These are phyloP conservation scores for Leptinotarsa tumamoca DNA, from an alignment of 2,888 invertebrate species.

Conservation along the genomic window DNA sequence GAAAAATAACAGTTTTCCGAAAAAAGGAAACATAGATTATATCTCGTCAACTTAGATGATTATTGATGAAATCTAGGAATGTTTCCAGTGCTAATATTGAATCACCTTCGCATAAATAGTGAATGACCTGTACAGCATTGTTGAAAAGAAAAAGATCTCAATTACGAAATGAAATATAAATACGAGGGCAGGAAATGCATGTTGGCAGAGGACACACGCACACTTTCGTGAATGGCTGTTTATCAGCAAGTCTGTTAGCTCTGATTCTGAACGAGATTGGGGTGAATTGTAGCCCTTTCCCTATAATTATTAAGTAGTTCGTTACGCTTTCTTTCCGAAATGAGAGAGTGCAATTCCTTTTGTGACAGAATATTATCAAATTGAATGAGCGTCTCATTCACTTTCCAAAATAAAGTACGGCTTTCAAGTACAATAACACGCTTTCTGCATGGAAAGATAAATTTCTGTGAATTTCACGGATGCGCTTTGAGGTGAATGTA, in stretches of 20 bases:
- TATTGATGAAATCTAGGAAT: neutral
- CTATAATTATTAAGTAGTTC: slow-evolving; percentile 25
- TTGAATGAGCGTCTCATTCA: neutral
- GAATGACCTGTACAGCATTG: neutral
- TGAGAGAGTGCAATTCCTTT: slow-evolving; percentile 17
- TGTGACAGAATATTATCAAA: slow-evolving; percentile 4
- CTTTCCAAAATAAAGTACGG: neutral
- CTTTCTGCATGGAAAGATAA: neutral
- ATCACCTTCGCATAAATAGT: neutral
- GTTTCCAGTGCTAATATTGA: neutral
- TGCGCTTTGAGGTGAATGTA: neutral
- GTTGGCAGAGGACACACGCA: slow-evolving; percentile 31
- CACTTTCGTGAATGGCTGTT: slow-evolving; percentile 32
- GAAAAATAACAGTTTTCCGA: too few relatives aligned
- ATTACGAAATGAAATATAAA: slow-evolving; percentile 26
- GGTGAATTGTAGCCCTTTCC: slow-evolving; percentile 21
- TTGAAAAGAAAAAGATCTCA: slow-evolving; percentile 16
- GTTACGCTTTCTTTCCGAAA: slow-evolving; percentile 16
- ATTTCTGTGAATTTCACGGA: slow-evolving; percentile 3
- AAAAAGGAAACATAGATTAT: too few relatives aligned
- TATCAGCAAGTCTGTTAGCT: slow-evolving; percentile 27
- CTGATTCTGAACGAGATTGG: slow-evolving; percentile 17
- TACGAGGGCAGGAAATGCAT: slow-evolving; percentile 32
- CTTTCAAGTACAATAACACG: too few relatives aligned
- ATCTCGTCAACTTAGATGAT: too few relatives aligned